phyloP scores from a whole-genome alignment of 2,888 invertebrate genomes.

The Empis livida region DNA sequence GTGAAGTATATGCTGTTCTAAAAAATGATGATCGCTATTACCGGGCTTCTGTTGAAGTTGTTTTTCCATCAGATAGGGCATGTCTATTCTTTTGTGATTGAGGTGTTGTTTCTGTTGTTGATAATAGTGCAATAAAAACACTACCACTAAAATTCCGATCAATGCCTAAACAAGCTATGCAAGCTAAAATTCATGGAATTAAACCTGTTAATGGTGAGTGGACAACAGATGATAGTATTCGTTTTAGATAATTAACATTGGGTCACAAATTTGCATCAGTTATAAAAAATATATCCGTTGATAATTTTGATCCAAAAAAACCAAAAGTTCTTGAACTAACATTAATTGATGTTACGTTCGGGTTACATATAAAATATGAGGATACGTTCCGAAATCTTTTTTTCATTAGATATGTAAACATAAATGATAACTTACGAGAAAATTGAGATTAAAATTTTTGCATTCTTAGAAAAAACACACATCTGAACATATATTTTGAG shows the following conservation, averaged over 20 bases:
- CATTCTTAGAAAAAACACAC: too few species aligned
- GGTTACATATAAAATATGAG: too few species aligned
- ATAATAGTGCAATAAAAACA: slow-evolving; percentile 41
- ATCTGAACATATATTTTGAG: too few species aligned
- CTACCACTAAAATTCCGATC: slow-evolving; percentile 42
- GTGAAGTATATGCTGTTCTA: slow-evolving; percentile 55
- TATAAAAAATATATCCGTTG: slow-evolving; percentile 47
- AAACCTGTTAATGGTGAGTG: slow-evolving; percentile 37
- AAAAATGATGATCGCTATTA: slow-evolving; percentile 57
- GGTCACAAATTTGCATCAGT: slow-evolving; percentile 56
- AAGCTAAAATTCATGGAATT: slow-evolving; percentile 47
- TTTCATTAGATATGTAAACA: too few species aligned
- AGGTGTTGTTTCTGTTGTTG: slow-evolving; percentile 46
- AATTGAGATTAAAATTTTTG: too few species aligned
- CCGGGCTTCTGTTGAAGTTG: slow-evolving; percentile 29
- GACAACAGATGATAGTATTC: slow-evolving; percentile 50
- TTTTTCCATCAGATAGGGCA: slow-evolving; percentile 21
- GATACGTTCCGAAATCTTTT: too few species aligned
- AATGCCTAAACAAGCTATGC: slow-evolving; percentile 52
- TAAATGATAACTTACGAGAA: too few species aligned
- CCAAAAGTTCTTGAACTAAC: slow-evolving; percentile 49
- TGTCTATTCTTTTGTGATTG: slow-evolving; percentile 50
- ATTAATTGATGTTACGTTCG: slow-evolving; percentile 61
- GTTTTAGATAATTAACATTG: slow-evolving; percentile 58
- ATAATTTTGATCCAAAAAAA: slow-evolving; percentile 46